phyloP scores from a whole-genome alignment of 2,797 vertebrate genomes.

The Dicrostonyx torquatus region DNA sequence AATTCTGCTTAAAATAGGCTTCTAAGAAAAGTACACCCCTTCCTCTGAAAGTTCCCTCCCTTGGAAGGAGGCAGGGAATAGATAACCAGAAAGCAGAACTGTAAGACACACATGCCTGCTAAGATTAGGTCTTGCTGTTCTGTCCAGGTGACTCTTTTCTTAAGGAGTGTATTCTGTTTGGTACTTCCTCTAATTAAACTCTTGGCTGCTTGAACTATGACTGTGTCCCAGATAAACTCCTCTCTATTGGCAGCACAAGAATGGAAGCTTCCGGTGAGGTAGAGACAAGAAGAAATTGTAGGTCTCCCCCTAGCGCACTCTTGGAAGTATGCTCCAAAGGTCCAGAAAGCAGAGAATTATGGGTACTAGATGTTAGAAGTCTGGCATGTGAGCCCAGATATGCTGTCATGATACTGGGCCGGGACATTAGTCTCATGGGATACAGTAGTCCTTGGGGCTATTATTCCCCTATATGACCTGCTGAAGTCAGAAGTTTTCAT shows the following conservation, averaged over 20 bases:
- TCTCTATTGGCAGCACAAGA: not conserved
- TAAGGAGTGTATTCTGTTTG: not conserved
- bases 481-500: not conserved
- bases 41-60: not conserved
- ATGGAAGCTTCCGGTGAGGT: not conserved
- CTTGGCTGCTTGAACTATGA: not conserved
- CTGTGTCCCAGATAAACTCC: not conserved
- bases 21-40: not conserved
- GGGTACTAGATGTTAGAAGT: not conserved
- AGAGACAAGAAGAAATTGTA: not conserved
- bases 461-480: not conserved
- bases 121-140: not conserved
- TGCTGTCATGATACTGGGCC: rapidly evolving
- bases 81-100: not conserved
- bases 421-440: not conserved
- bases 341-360: not conserved
- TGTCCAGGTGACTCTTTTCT: not conserved
- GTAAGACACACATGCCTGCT: not conserved
- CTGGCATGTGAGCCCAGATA: not conserved
- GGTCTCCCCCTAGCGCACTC: not conserved
- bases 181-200: not conserved
- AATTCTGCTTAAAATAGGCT: not conserved
- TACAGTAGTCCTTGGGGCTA: not conserved
- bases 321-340: not conserved
- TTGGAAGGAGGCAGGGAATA: not conserved